Evolutionary conservation across 2,888 invertebrate species (phyloP), one percentile per base, ranked within the genome.

Genomic region (Sinopyrophorus schimmeli): DNA sequence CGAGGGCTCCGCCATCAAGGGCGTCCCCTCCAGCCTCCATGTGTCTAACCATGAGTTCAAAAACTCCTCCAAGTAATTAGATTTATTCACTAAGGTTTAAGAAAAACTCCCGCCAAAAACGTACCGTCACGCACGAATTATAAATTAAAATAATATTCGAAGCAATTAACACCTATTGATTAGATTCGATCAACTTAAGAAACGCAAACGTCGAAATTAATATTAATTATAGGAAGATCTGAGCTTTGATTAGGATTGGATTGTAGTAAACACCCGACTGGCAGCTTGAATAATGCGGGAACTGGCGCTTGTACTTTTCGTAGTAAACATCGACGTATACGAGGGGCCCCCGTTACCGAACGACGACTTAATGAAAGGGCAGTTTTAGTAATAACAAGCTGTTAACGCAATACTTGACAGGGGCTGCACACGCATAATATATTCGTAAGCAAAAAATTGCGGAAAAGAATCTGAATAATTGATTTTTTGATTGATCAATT

Each of bases 11-110:
- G 48, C 41, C 48, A 75, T 77, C 72, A 47, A 55, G 37, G 73
- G 75, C 77, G 74, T 77, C 77, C 74, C 77, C 67, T 73, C 75
- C 77, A 26, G 61, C 55, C 40, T 73, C 76, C 65, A 69, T 65
- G 66, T 69, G 70, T 49, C 69, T 61, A 61, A 70, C 70, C 70
- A 70, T 70, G 38, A 55, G 63, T 54, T 30, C 27, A n/a, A n/a
- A 23, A 23, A 23, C n/a, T 9, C 9, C 23, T n/a, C 2, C 2
- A 23, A 23, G 16, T 11, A 7, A 26, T n/a, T n/a, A n/a, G n/a
- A n/a, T n/a, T n/a, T n/a, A 30, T 12, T 32, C 47, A 46, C 27
- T 20, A 35, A 41, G 21, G 18, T 16, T 20, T 11, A 52, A 57
- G 54, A 49, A 30, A 41, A 30, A 44, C 21, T 35, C 44, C 44